Evolutionary conservation across 2,888 invertebrate genomes (phyloP).

Genomic region (Oligia latruncula): DNA sequence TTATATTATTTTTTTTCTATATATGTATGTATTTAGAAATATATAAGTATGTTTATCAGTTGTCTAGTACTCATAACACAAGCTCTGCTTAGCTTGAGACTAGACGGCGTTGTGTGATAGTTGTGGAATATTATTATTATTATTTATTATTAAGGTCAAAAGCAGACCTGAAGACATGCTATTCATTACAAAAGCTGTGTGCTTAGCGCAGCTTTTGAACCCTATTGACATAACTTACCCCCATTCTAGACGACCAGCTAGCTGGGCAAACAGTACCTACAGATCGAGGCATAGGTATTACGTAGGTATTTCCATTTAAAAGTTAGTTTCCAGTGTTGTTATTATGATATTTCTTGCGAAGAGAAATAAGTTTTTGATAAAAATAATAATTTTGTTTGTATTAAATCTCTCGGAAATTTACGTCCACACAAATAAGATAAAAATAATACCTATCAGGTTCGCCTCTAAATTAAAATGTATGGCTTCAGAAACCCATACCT

Average conservation of each 20-base stretch:
- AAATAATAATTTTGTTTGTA: background rate
- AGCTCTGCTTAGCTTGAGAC: too few species aligned
- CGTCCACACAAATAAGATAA: background rate
- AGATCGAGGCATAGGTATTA: background rate
- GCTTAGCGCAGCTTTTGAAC: constrained; percentile 43
- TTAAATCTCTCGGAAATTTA: background rate
- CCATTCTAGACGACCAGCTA: constrained; percentile 30
- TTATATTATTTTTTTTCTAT: too few species aligned
- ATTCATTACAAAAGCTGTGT: constrained; percentile 40
- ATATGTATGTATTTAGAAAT: too few species aligned
- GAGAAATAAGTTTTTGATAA: background rate
- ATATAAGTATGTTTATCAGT: too few species aligned
- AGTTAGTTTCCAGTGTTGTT: background rate
- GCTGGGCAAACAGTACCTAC: constrained; percentile 24
- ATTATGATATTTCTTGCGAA: background rate
- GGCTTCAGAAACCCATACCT: background rate
- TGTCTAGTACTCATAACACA: too few species aligned
- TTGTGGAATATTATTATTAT: too few species aligned
- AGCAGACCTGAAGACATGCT: background rate
- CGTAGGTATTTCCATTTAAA: background rate
- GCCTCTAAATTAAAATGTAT: background rate
- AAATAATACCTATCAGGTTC: too few species aligned
- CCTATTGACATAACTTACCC: constrained; percentile 41
- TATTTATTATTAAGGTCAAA: constrained; percentile 10
- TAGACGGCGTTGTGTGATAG: too few species aligned